Evolutionary conservation across 1,140 invertebrate species (phyloP), one percentile per base, ranked within the genome.

Genomic region (Heliconius hermathena): DNA sequence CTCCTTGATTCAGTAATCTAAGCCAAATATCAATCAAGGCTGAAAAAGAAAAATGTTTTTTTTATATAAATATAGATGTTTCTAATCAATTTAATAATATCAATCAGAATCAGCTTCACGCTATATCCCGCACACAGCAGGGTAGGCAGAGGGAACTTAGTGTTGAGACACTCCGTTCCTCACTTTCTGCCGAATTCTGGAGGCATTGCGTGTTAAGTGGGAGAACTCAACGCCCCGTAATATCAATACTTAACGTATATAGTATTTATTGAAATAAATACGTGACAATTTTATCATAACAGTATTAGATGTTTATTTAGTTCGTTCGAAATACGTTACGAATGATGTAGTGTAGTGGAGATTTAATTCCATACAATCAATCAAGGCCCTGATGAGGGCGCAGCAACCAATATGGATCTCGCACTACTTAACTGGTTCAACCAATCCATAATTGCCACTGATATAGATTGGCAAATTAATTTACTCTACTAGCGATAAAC

Each of bases 291-390:
- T 66, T 1, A 29, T 29, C 1, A 66, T 18, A 16, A 66, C 26
- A 66, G 26, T 22, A 66, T 29, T 66, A 66, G 22, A 66, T 22
- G 26, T 77, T 54, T 72, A 77, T 77, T 77, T 54, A 72, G 54
- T 77, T 71, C 73, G 76, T 77, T 73, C 66, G 76, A 77, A 38
- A 77, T 77, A 72, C 49, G 49, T 60, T 77, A 77, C 71, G 71
- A 70, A 54, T 36, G 66, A 52, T 72, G 76, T 57, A 77, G 82
- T 77, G 82, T 83, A 38, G 81, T 80, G 80, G 82, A 83, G 83
- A 84, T 85, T 92, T 92, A 90, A 85, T 90, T 91, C 88, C 89
- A 86, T 85, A 90, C 90, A 90, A 90, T 92, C 90, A 90, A 91
- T 92, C 90, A 90, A 89, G 87, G 87, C 88, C 81, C 85, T 86